phyloP scores from a whole-genome alignment of 2,113 vertebrate genomes.

The Todiramphus chloris region DNA sequence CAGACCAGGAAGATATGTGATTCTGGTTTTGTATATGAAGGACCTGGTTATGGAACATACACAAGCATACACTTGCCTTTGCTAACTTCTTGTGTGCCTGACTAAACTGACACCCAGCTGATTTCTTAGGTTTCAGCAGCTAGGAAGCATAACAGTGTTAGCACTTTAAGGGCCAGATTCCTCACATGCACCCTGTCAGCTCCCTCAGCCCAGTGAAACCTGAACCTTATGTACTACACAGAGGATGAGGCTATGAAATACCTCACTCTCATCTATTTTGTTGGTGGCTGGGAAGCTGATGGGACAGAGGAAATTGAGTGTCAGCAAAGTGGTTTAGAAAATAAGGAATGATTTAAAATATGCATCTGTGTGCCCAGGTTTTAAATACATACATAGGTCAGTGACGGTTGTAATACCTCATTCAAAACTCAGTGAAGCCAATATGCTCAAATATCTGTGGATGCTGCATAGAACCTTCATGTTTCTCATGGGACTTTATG shows the following conservation, averaged over 20 bases:
- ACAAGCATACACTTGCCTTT: not conserved
- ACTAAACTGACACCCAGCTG: rapidly evolving
- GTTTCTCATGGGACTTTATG: not conserved
- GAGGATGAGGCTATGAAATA: not conserved
- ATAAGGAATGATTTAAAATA: not conserved
- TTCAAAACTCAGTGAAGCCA: not conserved
- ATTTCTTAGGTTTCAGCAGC: not conserved
- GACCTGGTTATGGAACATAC: not conserved
- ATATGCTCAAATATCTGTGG: not conserved
- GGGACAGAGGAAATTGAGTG: not conserved
- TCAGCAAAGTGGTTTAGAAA: not conserved
- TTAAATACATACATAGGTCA: not conserved
- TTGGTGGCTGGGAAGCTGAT: not conserved
- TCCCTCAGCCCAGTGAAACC: not conserved
- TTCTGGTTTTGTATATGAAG: not conserved
- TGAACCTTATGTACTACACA: rapidly evolving
- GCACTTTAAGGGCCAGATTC: not conserved
- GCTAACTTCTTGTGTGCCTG: not conserved
- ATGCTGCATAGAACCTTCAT: not conserved
- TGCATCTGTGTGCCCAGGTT: not conserved
- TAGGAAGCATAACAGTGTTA: not conserved
- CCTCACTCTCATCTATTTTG: not conserved
- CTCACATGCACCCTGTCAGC: not conserved
- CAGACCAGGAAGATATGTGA: not conserved
- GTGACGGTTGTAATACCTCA: not conserved